Conservation (phyloP, 2,797 vertebrate species). For the Loris lydekkerianus region DNA sequence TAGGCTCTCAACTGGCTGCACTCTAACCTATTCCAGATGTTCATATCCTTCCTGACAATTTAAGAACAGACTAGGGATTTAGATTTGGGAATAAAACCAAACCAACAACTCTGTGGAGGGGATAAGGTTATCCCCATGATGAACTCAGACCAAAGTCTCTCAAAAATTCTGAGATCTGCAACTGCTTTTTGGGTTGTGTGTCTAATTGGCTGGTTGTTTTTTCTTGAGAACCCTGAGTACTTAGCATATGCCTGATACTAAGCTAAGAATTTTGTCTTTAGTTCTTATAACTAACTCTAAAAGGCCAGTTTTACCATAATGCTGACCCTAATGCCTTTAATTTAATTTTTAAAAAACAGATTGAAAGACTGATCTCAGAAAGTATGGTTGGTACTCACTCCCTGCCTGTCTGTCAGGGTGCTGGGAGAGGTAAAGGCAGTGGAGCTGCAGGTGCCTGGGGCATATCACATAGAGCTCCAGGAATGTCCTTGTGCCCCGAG, state of each 20-base stretch:
- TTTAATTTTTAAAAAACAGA: not conserved
- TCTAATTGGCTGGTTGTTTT: not conserved
- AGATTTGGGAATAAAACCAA: not conserved
- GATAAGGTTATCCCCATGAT: not conserved
- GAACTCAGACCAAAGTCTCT: not conserved
- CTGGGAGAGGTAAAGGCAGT: no score
- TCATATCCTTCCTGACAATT: not conserved
- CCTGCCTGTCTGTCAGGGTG: no score
- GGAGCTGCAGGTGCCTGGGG: accelerated
- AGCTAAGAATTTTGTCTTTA: not conserved
- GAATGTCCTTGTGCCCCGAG: accelerated
- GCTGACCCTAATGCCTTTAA: not conserved
- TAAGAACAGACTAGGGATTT: not conserved
- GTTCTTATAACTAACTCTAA: not conserved
- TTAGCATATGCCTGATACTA: not conserved
- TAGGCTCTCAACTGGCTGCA: not conserved
- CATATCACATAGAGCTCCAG: not conserved
- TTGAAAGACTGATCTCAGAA: not conserved
- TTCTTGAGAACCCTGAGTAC: not conserved
- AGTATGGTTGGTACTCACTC: not conserved
- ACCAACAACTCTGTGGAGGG: not conserved
- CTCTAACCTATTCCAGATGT: not conserved
- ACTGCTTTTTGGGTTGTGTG: not conserved
- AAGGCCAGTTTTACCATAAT: not conserved
- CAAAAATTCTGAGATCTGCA: no score